Percentiles rank a stretch among this genome's conserved stretches.
Evolutionary conservation across 2,797 vertebrate genomes (phyloP).

Genomic region (Dicrostonyx torquatus): DNA sequence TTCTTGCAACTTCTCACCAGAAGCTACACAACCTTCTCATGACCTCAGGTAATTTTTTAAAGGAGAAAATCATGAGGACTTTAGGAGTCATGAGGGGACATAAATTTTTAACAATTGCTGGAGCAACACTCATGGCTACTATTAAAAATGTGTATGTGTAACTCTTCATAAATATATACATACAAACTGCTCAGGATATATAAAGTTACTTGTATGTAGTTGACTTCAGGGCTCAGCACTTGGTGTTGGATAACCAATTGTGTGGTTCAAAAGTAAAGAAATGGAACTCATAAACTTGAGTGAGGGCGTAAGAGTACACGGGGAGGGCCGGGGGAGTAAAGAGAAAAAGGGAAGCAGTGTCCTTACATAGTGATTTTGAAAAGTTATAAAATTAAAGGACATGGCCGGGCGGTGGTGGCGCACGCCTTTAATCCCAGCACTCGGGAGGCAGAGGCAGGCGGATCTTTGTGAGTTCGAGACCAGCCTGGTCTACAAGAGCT

Average conservation of each 20-base stretch:
- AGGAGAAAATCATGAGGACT: not conserved
- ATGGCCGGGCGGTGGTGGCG: too few relatives aligned
- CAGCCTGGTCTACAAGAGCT: too few relatives aligned
- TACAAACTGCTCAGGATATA: not conserved
- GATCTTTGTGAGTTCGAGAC: too few relatives aligned
- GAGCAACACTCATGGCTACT: not conserved
- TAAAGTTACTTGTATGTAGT: not conserved
- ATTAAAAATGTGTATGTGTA: not conserved
- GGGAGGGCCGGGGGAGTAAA: not conserved
- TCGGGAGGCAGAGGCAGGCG: too few relatives aligned
- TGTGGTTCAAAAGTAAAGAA: not conserved
- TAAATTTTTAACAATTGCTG: not conserved
- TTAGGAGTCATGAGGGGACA: not conserved
- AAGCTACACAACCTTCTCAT: not conserved
- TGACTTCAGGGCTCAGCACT: not conserved
- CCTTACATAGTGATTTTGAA: not conserved
- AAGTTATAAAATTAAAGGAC: not conserved
- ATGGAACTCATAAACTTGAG: not conserved
- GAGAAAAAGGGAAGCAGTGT: not conserved
- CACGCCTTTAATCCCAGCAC: too few relatives aligned
- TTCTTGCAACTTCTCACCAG: slow-evolving; percentile 47
- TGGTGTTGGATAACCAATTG: not conserved
- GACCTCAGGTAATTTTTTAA: slow-evolving; percentile 34
- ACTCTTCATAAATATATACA: not conserved
- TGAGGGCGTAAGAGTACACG: not conserved